Evolutionary conservation across 1,140 invertebrate genomes (phyloP).

Genomic region (Lysiphlebus fabarum): DNA sequence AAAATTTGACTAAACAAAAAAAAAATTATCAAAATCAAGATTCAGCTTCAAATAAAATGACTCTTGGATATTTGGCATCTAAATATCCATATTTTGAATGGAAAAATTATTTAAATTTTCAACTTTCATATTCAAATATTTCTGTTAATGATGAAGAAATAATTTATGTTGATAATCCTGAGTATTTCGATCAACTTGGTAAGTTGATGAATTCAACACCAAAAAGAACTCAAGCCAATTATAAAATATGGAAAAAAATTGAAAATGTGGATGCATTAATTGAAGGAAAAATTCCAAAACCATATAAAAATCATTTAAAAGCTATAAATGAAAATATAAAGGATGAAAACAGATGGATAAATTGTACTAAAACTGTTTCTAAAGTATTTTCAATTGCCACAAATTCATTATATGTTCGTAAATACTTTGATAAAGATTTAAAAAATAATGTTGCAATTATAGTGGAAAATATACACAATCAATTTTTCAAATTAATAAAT

Average conservation of each 20-base stretch:
- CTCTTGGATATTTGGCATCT: constrained; percentile 54
- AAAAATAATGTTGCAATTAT: constrained; percentile 47
- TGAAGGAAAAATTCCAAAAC: constrained; percentile 67
- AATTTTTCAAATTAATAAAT: constrained; percentile 1
- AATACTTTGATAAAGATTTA: constrained; percentile 57
- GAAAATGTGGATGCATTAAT: constrained; percentile 69
- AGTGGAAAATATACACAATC: constrained; percentile 7
- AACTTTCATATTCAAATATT: constrained; percentile 41
- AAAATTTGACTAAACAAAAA: no score
- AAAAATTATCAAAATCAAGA: no score
- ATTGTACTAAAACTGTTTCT: constrained; percentile 71
- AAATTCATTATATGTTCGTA: constrained; percentile 58
- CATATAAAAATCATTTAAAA: constrained; percentile 71
- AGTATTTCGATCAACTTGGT: constrained; percentile 58
- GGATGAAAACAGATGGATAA: no score
- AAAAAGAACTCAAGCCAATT: constrained; percentile 71
- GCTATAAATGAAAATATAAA: constrained; percentile 71
- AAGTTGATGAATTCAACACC: constrained; percentile 55
- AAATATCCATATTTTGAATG: constrained; percentile 57
- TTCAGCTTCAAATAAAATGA: constrained; percentile 64
- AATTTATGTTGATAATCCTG: constrained; percentile 68
- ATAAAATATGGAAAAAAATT: constrained; percentile 76
- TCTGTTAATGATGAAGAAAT: constrained; percentile 48
- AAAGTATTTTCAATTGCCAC: constrained; percentile 70
- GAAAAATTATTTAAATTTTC: constrained; percentile 56